Evolutionary conservation across 1,140 invertebrate genomes (phyloP).

Genomic region (Mizuhopecten yessoensis): DNA sequence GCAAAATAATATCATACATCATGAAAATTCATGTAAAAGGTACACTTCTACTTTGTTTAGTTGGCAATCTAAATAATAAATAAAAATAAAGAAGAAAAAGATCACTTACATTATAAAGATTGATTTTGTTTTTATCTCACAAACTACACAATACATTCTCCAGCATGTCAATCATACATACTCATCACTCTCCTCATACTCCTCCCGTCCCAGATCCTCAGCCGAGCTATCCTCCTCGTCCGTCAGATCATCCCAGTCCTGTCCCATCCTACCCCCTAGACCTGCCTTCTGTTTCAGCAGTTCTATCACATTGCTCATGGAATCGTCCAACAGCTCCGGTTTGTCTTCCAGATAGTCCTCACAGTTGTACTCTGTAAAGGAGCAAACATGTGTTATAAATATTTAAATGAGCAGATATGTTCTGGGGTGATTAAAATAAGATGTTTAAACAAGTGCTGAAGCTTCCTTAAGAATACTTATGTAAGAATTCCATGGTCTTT

Average conservation of each 20-base stretch:
- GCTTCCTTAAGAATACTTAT: too few species aligned
- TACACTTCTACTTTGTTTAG: too few species aligned
- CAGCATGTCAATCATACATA: slow-evolving; percentile 58
- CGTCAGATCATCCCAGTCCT: not conserved
- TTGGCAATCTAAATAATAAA: too few species aligned
- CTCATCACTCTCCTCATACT: slow-evolving; percentile 77
- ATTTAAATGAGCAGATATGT: not conserved
- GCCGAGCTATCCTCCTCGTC: slow-evolving; percentile 51
- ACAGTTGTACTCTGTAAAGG: slow-evolving; percentile 53
- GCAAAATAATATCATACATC: too few species aligned
- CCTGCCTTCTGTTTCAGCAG: slow-evolving; percentile 58
- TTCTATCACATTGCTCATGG: slow-evolving; percentile 70
- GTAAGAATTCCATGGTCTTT: too few species aligned
- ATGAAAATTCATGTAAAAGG: too few species aligned
- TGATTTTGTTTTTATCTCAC: too few species aligned
- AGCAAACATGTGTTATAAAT: not conserved
- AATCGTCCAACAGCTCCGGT: slow-evolving; percentile 64
- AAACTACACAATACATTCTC: not conserved
- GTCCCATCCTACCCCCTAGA: not conserved
- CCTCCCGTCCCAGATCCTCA: slow-evolving; percentile 63
- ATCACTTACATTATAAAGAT: too few species aligned
- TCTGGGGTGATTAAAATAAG: too few species aligned
- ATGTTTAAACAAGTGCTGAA: too few species aligned
- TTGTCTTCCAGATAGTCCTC: slow-evolving; percentile 54
- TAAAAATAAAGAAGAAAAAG: too few species aligned